Evolutionary conservation across 1,140 invertebrate genomes (phyloP).

Genomic region (Sminthurides bifidus): DNA sequence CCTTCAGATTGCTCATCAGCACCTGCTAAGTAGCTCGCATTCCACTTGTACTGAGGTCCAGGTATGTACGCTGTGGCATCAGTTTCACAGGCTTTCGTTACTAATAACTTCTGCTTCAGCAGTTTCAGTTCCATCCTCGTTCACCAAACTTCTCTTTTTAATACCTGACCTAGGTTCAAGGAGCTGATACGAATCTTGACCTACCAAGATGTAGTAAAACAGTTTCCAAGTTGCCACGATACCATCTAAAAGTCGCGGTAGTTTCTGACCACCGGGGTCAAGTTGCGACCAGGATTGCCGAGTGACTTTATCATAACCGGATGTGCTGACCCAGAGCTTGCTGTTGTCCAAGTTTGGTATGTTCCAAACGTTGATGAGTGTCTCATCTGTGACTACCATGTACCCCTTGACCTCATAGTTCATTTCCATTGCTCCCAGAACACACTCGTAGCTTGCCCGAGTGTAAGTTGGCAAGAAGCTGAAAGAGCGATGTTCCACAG

Average conservation of each 20-base stretch:
- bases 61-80: constrained; percentile 21
- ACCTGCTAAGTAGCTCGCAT: not conserved
- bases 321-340: constrained; percentile 33
- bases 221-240: constrained; percentile 31
- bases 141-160: constrained; percentile 15
- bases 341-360: constrained; percentile 29
- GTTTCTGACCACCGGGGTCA: constrained; percentile 34
- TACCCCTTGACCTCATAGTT: constrained; percentile 36
- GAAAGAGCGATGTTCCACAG: constrained; percentile 32
- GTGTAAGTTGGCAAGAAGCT: constrained; percentile 35
- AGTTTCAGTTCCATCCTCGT: not conserved
- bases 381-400: constrained; percentile 34
- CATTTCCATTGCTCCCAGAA: constrained; percentile 36
- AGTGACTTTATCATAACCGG: constrained; percentile 30
- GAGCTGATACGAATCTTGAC: constrained; percentile 24
- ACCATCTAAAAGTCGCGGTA: constrained; percentile 32
- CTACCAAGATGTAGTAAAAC: constrained; percentile 28
- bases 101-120: not conserved
- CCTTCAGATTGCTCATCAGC: not conserved
- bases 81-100: constrained; percentile 9
- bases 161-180: constrained; percentile 15
- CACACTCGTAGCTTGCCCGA: constrained; percentile 34
- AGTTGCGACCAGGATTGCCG: constrained; percentile 28
- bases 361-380: constrained; percentile 33
- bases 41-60: constrained; percentile 5